Evolutionary conservation across 2,888 invertebrate genomes (phyloP).

Genomic region (Caenorhabditis sp.): DNA sequence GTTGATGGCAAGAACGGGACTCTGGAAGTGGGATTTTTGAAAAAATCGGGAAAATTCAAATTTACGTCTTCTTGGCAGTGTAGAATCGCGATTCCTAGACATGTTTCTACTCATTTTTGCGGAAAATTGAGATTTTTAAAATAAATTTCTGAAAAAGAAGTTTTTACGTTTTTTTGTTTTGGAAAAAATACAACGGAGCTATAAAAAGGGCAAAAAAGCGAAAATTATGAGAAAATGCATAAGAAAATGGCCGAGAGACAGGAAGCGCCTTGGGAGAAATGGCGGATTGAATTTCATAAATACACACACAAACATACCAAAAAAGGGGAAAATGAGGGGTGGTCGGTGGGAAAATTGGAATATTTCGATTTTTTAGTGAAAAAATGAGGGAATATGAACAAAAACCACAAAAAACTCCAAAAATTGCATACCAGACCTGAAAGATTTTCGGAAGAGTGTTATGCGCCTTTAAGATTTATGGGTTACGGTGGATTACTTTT

Average conservation of each 20-base stretch:
- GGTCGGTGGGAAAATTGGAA: neutral
- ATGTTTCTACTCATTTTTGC: neutral
- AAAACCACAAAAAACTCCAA: no score
- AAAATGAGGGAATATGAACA: no score
- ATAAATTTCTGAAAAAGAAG: no score
- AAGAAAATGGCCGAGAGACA: neutral
- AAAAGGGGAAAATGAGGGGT: neutral
- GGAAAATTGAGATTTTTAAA: neutral
- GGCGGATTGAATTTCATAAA: constrained; percentile 50
- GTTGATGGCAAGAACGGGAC: constrained; percentile 34
- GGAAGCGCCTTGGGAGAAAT: neutral
- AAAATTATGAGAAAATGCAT: neutral
- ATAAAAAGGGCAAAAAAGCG: neutral
- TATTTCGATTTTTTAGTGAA: no score
- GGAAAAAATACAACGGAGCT: neutral
- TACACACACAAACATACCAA: constrained; percentile 33
- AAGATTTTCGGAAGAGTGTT: no score
- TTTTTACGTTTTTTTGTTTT: no score
- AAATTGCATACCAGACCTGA: no score
- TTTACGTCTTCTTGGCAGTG: neutral
- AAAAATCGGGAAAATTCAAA: neutral
- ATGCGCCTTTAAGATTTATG: no score
- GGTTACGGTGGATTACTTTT: no score
- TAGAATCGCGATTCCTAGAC: neutral
- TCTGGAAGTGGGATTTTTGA: constrained; percentile 13